Conservation (phyloP, 2,888 invertebrate species). For the Carabus problematicus region DNA sequence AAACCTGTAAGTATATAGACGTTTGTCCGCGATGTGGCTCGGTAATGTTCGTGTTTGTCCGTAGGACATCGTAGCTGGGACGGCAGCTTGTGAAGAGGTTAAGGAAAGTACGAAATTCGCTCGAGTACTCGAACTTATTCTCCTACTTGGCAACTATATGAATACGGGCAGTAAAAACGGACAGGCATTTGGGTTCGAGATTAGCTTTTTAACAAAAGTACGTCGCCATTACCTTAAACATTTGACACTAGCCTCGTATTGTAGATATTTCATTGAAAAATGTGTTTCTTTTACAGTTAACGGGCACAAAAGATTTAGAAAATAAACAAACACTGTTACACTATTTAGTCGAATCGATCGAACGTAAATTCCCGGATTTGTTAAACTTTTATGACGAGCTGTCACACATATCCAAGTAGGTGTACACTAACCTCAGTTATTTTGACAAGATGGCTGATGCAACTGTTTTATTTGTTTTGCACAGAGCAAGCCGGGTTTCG, state of each 20-base stretch:
- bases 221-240: too few species aligned
- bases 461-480: neutral
- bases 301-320: slow-evolving; percentile 90
- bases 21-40: neutral
- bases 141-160: slow-evolving; percentile 95
- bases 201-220: slow-evolving; percentile 93
- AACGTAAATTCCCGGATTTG: slow-evolving; percentile 86
- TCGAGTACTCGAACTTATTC: slow-evolving; percentile 85
- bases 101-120: slow-evolving; percentile 89
- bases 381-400: slow-evolving; percentile 86
- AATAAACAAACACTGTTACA: slow-evolving; percentile 93
- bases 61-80: slow-evolving; percentile 91
- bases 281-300: slow-evolving; percentile 67
- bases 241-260: slow-evolving; percentile 20
- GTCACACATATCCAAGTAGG: slow-evolving; percentile 82
- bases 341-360: slow-evolving; percentile 87
- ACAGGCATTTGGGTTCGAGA: slow-evolving; percentile 95
- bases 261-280: slow-evolving; percentile 34
- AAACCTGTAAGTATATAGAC: slow-evolving; percentile 74
- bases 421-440: slow-evolving; percentile 15
- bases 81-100: slow-evolving; percentile 94
- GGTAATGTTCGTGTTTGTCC: slow-evolving; percentile 44
- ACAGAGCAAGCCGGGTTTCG: slow-evolving; percentile 83
- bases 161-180: slow-evolving; percentile 94
- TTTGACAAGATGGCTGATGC: neutral